phyloP scores from a whole-genome alignment of 2,797 vertebrate genomes.

The Cercopithecus hamlyni region DNA sequence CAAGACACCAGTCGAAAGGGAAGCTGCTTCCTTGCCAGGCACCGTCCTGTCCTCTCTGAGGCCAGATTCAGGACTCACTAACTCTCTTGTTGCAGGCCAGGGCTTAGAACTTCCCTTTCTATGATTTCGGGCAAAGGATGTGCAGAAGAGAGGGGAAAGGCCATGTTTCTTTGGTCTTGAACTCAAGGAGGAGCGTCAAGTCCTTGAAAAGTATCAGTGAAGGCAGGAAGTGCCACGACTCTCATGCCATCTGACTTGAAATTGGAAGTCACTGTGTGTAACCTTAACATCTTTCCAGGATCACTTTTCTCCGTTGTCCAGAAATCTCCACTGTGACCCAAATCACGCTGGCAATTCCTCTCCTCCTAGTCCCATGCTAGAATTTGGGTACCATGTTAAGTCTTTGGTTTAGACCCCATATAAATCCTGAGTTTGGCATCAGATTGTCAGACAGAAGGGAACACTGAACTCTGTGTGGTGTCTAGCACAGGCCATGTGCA shows the following conservation, averaged over 20 bases:
- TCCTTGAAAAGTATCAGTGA: background rate
- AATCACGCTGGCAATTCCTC: background rate
- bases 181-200: background rate
- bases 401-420: background rate
- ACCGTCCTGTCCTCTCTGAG: background rate
- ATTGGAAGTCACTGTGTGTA: background rate
- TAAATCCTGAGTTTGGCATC: background rate
- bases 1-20: background rate
- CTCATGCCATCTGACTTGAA: background rate
- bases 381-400: background rate
- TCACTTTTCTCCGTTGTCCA: background rate
- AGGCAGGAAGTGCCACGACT: background rate
- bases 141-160: background rate
- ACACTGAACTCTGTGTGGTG: background rate
- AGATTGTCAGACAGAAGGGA: background rate
- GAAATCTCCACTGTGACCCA: background rate
- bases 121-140: background rate
- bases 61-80: background rate
- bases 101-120: background rate
- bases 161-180: background rate
- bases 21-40: background rate
- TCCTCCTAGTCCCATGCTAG: background rate
- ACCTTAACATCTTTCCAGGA: background rate
- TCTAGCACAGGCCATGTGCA: rapidly evolving
- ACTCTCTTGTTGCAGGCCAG: background rate